phyloP scores from a whole-genome alignment of 2,888 invertebrate species.

The Cremastinae sp. region DNA sequence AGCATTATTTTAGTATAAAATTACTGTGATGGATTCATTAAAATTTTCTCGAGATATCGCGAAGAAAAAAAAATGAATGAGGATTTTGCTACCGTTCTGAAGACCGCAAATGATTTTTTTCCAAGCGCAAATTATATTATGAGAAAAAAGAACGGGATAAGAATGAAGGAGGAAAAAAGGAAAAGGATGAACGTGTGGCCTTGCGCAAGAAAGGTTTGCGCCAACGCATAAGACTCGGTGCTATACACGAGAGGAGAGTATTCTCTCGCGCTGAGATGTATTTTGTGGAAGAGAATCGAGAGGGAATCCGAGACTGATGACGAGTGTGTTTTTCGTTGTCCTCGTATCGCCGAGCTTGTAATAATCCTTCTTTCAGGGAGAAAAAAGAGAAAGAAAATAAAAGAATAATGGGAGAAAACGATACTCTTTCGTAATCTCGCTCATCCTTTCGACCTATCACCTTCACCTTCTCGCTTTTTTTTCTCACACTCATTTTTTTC shows the following conservation, averaged over 20 bases:
- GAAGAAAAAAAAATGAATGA: constrained; percentile 27
- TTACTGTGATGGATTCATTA: no score
- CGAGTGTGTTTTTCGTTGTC: constrained; percentile 26
- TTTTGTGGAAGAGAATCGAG: constrained; percentile 34
- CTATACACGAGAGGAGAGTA: constrained; percentile 59
- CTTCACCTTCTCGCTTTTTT: background rate
- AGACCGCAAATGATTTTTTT: constrained; percentile 5
- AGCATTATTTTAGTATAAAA: no score
- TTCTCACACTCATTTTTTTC: background rate
- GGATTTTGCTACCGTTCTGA: constrained; percentile 28
- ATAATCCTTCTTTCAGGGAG: constrained; percentile 25
- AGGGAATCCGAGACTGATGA: constrained; percentile 46
- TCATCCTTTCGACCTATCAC: background rate
- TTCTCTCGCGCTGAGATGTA: constrained; percentile 33
- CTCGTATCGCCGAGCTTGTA: constrained; percentile 14
- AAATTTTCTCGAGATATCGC: background rate
- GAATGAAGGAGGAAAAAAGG: background rate
- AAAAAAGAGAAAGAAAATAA: background rate
- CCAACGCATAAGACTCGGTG: constrained; percentile 63
- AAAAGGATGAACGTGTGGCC: constrained; percentile 39
- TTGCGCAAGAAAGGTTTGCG: constrained; percentile 67
- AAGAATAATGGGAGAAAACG: background rate
- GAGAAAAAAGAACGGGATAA: constrained; percentile 18
- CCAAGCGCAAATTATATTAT: constrained; percentile 19
- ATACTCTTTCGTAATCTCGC: background rate